Evolutionary conservation across 2,888 invertebrate genomes (phyloP), one percentile per base, ranked within the genome.

Genomic region (Troilus luridus): DNA sequence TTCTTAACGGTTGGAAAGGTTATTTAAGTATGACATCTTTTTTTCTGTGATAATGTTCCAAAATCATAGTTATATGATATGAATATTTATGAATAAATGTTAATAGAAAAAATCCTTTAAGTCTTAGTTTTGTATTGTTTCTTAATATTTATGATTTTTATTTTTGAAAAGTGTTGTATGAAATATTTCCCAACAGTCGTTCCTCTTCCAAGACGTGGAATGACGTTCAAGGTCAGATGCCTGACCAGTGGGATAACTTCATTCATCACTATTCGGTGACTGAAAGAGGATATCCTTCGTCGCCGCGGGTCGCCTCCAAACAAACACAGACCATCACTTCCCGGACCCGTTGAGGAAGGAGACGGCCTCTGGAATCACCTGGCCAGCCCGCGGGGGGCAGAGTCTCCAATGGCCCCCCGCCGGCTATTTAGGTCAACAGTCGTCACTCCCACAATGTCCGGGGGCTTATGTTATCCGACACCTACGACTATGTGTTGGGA

Each of bases 341-440:
- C 85, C 1, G 2, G 81, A 54, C 54, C 54, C 54, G 54, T 81
- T 56, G 56, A 11, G 85, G 85, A 85, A 21, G 19, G 56, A 60
- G 88, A 60, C 88, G 17, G 88, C 21, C 17, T n/a, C 12, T 56
- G 27, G 27, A 12, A 27, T 89, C 88, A 89, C 64, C 88, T 89
- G 88, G 88, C 64, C 62, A 54, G 56, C 19, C 85, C 54, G 56
- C 85, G 85, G 85, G 85, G 85, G 85, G 54, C 54, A 10, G 11
- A 21, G 85, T 56, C 85, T 56, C 85, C 56, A 85, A 85, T 17
- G 88, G 24, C 88, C 62, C 54, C 90, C 90, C 17, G 90, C 90
- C 77, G 90, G 81, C 56, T 90, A 90, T 90, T 90, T 90, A 81
- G 90, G 81, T 67, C 72, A 90, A 81, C 77, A 90, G 90, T 90